These are phyloP conservation scores for Theonella swinhoei DNA, from an alignment of 37 sponge, comb jelly and placozoan species.

Conservation along the genomic window DNA sequence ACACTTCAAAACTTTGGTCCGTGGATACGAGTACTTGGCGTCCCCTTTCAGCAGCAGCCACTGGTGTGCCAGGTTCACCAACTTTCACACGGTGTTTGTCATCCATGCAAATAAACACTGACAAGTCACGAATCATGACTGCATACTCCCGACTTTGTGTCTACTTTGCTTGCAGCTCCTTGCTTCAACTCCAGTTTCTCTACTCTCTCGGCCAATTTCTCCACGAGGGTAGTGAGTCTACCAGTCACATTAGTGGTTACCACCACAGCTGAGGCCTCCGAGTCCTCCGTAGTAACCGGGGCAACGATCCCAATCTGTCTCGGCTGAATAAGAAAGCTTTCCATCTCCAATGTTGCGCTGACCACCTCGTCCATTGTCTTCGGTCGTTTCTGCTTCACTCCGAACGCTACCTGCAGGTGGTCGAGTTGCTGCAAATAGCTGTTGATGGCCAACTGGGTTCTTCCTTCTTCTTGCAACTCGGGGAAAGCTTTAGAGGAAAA, in stretches of 20 bases:
- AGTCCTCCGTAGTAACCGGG: not conserved
- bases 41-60: too few species aligned
- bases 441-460: constrained; percentile 14
- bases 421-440: constrained; percentile 7
- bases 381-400: constrained; percentile 16
- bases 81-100: too few species aligned
- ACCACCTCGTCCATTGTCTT: constrained; percentile 4
- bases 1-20: too few species aligned
- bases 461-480: constrained; percentile 4
- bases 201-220: not conserved
- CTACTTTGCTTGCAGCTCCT: not conserved
- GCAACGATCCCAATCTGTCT: not conserved
- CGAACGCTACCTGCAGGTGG: constrained; percentile 17
- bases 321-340: constrained; percentile 9
- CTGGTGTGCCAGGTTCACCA: too few species aligned
- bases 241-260: not conserved
- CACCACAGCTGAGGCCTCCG: not conserved
- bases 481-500: too few species aligned
- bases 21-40: too few species aligned
- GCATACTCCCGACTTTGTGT: too few species aligned
- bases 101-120: too few species aligned
- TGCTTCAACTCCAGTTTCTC: too few species aligned
- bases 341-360: constrained; percentile 32
- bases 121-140: too few species aligned
- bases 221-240: constrained; percentile 10